These are phyloP conservation scores for Oopsacas minuta DNA, from an alignment of 37 sponge, comb jelly and placozoan species.

Conservation along the genomic window DNA sequence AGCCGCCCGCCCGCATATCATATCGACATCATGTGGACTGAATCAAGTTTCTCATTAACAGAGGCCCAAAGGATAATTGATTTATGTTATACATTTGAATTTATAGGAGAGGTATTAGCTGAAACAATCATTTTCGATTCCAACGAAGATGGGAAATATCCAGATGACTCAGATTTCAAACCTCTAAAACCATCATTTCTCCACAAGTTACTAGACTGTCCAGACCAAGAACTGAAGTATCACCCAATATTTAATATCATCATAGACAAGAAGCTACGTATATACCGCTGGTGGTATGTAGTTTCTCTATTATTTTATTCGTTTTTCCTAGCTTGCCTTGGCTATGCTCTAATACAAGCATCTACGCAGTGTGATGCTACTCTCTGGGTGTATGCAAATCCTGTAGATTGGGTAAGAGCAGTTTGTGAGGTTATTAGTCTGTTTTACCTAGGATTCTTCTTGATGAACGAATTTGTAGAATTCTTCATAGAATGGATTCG, in stretches of 20 bases:
- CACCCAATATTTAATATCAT: neutral
- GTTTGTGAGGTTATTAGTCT: neutral
- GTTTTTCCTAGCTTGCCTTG: neutral
- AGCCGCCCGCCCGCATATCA: no score
- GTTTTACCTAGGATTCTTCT: neutral
- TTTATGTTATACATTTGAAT: no score
- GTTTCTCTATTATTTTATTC: neutral
- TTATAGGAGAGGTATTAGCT: neutral
- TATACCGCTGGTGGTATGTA: constrained; percentile 6
- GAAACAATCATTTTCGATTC: neutral
- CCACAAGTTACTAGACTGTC: neutral
- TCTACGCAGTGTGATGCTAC: neutral
- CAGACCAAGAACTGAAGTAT: neutral
- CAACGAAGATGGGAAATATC: neutral
- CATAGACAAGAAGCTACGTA: neutral
- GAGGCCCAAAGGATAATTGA: no score
- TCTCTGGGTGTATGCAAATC: neutral
- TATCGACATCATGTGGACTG: no score
- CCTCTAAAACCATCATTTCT: neutral
- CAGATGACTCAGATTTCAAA: neutral
- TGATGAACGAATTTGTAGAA: neutral
- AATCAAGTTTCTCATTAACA: no score
- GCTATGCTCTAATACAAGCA: constrained; percentile 16
- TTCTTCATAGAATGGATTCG: constrained; percentile 2
- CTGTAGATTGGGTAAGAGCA: neutral